A percentile compares a stretch with the other conserved stretches of the same genome.
Evolutionary conservation across 2,797 vertebrate genomes (phyloP).

Genomic region (Picus viridis): DNA sequence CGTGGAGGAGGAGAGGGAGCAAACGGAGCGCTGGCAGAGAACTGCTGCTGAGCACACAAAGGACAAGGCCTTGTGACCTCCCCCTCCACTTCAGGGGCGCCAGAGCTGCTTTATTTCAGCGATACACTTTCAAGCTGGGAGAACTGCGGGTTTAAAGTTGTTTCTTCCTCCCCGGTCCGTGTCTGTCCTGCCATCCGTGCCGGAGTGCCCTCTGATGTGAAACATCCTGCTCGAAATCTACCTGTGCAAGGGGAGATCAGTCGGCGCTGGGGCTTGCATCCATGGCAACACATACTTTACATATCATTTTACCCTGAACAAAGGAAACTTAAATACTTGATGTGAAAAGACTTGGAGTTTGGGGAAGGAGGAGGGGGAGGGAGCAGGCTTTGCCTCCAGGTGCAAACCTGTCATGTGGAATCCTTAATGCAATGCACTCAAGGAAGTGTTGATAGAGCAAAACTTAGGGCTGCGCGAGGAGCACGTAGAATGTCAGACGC

Average conservation of each 20-base stretch:
- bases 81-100: neutral
- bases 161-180: neutral
- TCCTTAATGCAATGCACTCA: conserved; percentile 49
- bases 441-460: conserved; percentile 62
- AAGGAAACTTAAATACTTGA: conserved; percentile 72
- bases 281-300: conserved; percentile 71
- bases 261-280: conserved; percentile 43
- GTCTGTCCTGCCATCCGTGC: neutral
- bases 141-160: neutral
- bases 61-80: neutral
- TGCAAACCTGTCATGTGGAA: conserved; percentile 59
- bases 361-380: neutral
- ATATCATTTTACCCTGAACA: conserved; percentile 70
- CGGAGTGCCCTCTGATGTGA: neutral
- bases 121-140: neutral
- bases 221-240: conserved; percentile 36
- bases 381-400: conserved; percentile 46
- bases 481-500: conserved; percentile 20
- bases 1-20: neutral
- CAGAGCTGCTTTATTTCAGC: neutral
- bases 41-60: neutral
- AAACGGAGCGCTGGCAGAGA: neutral
- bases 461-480: conserved; percentile 45
- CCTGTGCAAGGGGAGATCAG: conserved; percentile 18
- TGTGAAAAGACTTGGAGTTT: conserved; percentile 55